Evolutionary conservation across 2,113 vertebrate species (phyloP).

Genomic region (Dipodomys ordii): DNA sequence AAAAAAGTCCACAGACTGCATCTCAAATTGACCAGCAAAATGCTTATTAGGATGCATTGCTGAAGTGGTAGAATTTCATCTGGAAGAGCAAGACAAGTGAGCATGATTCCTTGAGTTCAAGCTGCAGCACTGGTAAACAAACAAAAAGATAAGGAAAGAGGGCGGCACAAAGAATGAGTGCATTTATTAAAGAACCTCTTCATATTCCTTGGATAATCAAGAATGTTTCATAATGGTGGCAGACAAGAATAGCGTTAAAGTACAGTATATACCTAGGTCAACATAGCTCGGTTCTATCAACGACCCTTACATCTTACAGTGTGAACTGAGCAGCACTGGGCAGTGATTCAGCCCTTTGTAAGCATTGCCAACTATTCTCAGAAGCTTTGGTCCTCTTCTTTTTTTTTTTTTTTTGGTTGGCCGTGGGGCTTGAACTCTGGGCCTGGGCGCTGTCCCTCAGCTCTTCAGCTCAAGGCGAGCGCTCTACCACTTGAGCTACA

Average conservation of each 20-base stretch:
- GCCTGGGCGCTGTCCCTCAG: too few relatives aligned
- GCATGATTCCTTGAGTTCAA: too few relatives aligned
- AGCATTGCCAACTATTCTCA: background rate
- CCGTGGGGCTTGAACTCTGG: too few relatives aligned
- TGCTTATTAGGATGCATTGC: too few relatives aligned
- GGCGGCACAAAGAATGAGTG: background rate
- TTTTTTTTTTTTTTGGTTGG: constrained; percentile 10
- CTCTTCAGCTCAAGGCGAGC: too few relatives aligned
- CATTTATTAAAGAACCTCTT: background rate
- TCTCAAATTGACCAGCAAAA: too few relatives aligned
- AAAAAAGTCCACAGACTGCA: too few relatives aligned
- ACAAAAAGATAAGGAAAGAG: background rate
- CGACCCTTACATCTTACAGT: background rate
- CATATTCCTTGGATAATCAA: background rate
- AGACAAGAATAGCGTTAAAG: background rate
- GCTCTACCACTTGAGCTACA: too few relatives aligned
- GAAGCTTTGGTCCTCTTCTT: background rate
- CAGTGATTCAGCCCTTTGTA: background rate
- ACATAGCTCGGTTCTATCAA: background rate
- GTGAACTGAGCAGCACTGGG: background rate
- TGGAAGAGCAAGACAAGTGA: too few relatives aligned
- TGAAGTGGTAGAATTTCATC: too few relatives aligned
- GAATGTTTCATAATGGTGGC: background rate
- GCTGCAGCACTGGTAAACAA: too few relatives aligned
- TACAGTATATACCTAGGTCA: background rate